phyloP scores from a whole-genome alignment of 1,140 invertebrate species.

The Ceratina calcarata region DNA sequence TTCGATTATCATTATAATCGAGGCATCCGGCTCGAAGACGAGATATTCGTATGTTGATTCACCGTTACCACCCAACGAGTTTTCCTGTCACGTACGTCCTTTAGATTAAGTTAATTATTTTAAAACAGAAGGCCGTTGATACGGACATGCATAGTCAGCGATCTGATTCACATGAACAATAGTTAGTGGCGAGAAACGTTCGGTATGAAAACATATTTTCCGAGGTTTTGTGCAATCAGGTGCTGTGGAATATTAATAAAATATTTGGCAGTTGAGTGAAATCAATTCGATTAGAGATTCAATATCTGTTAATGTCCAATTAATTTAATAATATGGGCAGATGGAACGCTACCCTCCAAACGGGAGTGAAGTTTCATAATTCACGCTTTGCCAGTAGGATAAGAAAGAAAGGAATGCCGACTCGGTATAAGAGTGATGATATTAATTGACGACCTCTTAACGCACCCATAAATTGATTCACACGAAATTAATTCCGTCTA shows the following conservation, averaged over 20 bases:
- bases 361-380: conserved; percentile 19
- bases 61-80: conserved; percentile 8
- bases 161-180: not conserved
- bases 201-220: too few relatives aligned
- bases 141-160: not conserved
- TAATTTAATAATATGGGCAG: not conserved
- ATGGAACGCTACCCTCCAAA: not conserved
- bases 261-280: not conserved
- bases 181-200: not conserved
- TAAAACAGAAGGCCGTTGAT: not conserved
- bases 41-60: conserved; percentile 40
- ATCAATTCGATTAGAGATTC: not conserved
- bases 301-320: not conserved
- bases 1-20: conserved; percentile 53
- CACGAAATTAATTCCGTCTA: conserved; percentile 24
- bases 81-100: conserved; percentile 41
- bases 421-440: conserved; percentile 7
- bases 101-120: conserved; percentile 53
- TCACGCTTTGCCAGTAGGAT: not conserved
- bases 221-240: too few relatives aligned
- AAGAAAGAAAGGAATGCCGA: not conserved
- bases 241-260: not conserved
- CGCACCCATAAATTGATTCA: conserved; percentile 11
- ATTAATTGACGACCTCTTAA: conserved; percentile 11
- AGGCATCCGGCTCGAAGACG: conserved; percentile 30